These are phyloP conservation scores for Blera fallax DNA, from an alignment of 2,888 invertebrate genomes.

Conservation along the genomic window DNA sequence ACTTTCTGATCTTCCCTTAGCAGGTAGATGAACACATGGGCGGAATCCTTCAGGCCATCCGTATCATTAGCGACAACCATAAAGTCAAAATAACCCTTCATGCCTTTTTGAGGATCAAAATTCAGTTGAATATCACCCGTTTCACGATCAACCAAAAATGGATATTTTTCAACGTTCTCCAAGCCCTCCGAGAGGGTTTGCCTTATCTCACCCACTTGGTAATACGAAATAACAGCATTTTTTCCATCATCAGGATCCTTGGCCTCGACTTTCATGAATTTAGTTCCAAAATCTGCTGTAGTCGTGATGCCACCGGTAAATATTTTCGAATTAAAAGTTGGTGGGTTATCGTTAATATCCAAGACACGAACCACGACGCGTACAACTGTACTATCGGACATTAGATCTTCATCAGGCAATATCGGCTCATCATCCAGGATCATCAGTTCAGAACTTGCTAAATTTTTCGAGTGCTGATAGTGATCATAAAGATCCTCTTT, in stretches of 20 bases:
- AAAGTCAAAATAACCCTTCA: conserved; percentile 98
- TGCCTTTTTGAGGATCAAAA: conserved; percentile 97
- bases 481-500: conserved; percentile 74
- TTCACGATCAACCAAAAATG: conserved; percentile 91
- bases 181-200: conserved; percentile 93
- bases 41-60: conserved; percentile 90
- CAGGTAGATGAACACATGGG: conserved; percentile 95
- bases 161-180: conserved; percentile 89
- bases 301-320: conserved; percentile 98
- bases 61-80: conserved; percentile 93
- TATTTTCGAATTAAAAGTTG: conserved; percentile 89
- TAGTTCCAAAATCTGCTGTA: conserved; percentile 94
- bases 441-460: conserved; percentile 73
- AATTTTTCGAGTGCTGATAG: conserved; percentile 76
- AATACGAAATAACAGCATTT: conserved; percentile 90
- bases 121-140: conserved; percentile 93
- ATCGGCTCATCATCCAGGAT: not conserved
- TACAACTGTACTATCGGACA: conserved; percentile 86
- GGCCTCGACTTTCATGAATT: conserved; percentile 92
- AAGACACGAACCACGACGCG: conserved; percentile 87
- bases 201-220: conserved; percentile 89
- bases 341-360: conserved; percentile 96
- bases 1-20: conserved; percentile 96
- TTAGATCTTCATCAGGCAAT: conserved; percentile 69
- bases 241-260: conserved; percentile 88